Evolutionary conservation across 2,113 vertebrate genomes (phyloP).

Genomic region (Taurulus bubalis): DNA sequence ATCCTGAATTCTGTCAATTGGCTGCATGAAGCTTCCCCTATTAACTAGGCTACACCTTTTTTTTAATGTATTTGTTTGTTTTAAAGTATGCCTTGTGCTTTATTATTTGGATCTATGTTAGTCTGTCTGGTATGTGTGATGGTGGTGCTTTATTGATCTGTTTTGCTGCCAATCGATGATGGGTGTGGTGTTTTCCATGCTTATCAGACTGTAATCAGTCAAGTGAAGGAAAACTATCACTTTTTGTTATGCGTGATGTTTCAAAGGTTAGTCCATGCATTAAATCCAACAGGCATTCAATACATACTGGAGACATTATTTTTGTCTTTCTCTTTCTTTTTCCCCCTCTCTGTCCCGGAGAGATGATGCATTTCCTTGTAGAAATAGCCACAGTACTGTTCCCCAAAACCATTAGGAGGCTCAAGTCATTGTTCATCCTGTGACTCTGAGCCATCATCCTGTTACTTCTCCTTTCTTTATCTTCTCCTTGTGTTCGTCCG

Average conservation of each 20-base stretch:
- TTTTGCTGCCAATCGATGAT: conserved; percentile 83
- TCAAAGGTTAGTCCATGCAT: conserved; percentile 77
- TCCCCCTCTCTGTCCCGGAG: conserved; percentile 24
- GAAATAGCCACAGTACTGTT: conserved; percentile 55
- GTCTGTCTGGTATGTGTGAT: conserved; percentile 65
- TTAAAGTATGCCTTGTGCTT: conserved; percentile 30
- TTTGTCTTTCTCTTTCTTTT: conserved; percentile 37
- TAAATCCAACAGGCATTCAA: conserved; percentile 74
- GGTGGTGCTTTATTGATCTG: conserved; percentile 81
- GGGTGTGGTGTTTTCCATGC: conserved; percentile 84
- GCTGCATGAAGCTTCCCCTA: conserved; percentile 1
- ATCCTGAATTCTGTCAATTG: conserved; percentile 32
- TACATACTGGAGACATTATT: conserved; percentile 61
- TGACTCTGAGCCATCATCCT: conserved; percentile 55
- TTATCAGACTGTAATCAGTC: conserved; percentile 86
- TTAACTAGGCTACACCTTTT: conserved; percentile 24
- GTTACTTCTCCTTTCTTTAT: conserved; percentile 55
- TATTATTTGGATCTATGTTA: conserved; percentile 65
- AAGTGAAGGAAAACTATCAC: conserved; percentile 83
- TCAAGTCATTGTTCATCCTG: conserved; percentile 62
- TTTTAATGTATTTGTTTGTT: conserved; percentile 33
- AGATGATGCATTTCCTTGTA: conserved; percentile 64
- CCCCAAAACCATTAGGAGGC: conserved; percentile 59
- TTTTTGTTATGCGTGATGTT: conserved; percentile 80
- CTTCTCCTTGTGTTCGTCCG: conserved; percentile 43